These are phyloP conservation scores for Entomobrya multifasciata DNA, from an alignment of 2,888 invertebrate genomes.

Conservation along the genomic window DNA sequence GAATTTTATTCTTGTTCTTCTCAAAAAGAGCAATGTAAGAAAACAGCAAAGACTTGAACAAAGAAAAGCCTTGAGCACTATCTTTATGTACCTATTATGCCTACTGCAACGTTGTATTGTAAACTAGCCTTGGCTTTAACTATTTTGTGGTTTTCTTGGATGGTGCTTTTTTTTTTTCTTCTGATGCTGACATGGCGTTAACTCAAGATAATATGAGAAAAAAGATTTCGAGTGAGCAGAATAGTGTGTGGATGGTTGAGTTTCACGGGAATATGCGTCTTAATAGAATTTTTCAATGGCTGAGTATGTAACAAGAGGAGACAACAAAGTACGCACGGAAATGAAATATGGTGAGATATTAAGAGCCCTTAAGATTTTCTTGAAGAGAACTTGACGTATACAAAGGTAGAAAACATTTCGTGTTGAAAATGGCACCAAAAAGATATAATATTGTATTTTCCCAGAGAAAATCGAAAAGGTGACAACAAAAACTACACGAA, in stretches of 20 bases:
- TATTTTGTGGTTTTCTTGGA: slow-evolving; percentile 14
- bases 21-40: slow-evolving; percentile 61
- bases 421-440: slow-evolving; percentile 28
- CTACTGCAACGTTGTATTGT: not conserved
- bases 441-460: not conserved
- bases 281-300: slow-evolving; percentile 40
- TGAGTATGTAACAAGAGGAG: not conserved
- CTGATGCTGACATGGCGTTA: slow-evolving; percentile 59
- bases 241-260: slow-evolving; percentile 24
- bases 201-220: slow-evolving; percentile 6
- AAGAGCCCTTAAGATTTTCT: slow-evolving; percentile 52
- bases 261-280: slow-evolving; percentile 47
- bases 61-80: slow-evolving; percentile 50
- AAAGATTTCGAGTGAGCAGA: slow-evolving; percentile 38
- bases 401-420: slow-evolving; percentile 12
- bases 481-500: too few relatives aligned
- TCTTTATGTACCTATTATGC: not conserved
- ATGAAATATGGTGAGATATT: slow-evolving; percentile 58
- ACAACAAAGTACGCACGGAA: slow-evolving; percentile 25
- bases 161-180: slow-evolving; percentile 5
- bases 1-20: slow-evolving; percentile 49
- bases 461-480: slow-evolving; percentile 15
- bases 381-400: not conserved
- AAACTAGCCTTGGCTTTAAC: not conserved
- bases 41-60: not conserved